A percentile compares a stretch with the other conserved stretches of the same genome.
These are phyloP conservation scores for Thinocorus orbignyianus DNA, from an alignment of 2,113 vertebrate species.

Conservation along the genomic window DNA sequence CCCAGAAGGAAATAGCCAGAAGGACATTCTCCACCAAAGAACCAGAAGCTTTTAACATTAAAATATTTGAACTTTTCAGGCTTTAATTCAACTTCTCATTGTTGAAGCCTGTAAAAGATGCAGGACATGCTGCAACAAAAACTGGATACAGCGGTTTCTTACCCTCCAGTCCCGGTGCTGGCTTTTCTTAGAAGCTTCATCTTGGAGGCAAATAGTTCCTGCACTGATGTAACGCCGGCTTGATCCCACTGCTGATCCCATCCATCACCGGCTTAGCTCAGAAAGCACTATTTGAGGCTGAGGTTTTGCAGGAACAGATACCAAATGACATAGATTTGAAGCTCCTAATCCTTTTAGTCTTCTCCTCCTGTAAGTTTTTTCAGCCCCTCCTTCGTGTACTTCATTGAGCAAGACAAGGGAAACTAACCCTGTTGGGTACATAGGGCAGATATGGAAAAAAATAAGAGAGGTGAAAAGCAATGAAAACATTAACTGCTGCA, in stretches of 20 bases:
- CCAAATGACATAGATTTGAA: background rate
- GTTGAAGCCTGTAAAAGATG: background rate
- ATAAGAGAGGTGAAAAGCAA: background rate
- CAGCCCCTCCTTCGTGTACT: fast-evolving
- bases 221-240: background rate
- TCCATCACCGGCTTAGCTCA: fast-evolving
- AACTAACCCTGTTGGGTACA: background rate
- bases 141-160: background rate
- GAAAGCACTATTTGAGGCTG: background rate
- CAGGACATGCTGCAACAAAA: background rate
- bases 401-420: background rate
- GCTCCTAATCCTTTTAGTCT: background rate
- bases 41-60: background rate
- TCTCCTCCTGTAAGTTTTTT: background rate
- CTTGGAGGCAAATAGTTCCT: background rate
- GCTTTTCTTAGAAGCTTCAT: background rate
- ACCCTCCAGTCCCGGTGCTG: background rate
- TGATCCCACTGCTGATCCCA: background rate
- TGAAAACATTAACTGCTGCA: background rate
- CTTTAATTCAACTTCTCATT: background rate
- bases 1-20: background rate
- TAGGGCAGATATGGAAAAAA: background rate
- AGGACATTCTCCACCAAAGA: background rate
- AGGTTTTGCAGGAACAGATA: background rate
- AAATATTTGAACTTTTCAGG: background rate